phyloP scores from a whole-genome alignment of 2,113 vertebrate species.

The Peromyscus californicus region DNA sequence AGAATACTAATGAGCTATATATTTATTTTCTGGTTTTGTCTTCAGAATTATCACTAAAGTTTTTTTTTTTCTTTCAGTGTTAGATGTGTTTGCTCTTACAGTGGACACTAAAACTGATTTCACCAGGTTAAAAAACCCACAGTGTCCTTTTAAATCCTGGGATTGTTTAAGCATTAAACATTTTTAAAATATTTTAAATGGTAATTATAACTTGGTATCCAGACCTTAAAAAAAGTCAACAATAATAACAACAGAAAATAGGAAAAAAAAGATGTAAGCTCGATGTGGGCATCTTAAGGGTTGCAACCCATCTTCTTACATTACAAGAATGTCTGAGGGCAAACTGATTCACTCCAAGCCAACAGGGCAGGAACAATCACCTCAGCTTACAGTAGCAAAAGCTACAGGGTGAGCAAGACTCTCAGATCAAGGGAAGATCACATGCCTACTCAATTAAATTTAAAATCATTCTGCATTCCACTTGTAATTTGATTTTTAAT shows the following conservation, averaged over 20 bases:
- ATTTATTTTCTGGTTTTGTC: not conserved
- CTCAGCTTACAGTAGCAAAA: not conserved
- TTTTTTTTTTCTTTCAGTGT: slow-evolving; percentile 34
- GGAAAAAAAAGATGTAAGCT: not conserved
- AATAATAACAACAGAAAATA: not conserved
- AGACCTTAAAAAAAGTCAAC: not conserved
- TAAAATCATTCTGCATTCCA: not conserved
- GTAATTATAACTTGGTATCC: not conserved
- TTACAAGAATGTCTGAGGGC: not conserved
- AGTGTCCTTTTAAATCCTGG: not conserved
- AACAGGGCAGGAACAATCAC: not conserved
- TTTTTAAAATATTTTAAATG: not conserved
- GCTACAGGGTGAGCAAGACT: not conserved
- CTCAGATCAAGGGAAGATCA: not conserved
- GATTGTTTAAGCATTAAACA: not conserved
- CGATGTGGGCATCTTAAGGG: not conserved
- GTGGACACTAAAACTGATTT: not conserved
- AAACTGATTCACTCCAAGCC: not conserved
- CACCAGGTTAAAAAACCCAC: not conserved
- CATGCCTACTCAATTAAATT: not conserved
- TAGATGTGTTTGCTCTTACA: slow-evolving; percentile 8
- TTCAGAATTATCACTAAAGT: slow-evolving; percentile 13
- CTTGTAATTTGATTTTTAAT: not conserved
- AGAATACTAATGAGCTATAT: not conserved
- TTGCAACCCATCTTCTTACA: not conserved